phyloP scores from a whole-genome alignment of 2,797 vertebrate genomes.

The Hemitrygon akajei region DNA sequence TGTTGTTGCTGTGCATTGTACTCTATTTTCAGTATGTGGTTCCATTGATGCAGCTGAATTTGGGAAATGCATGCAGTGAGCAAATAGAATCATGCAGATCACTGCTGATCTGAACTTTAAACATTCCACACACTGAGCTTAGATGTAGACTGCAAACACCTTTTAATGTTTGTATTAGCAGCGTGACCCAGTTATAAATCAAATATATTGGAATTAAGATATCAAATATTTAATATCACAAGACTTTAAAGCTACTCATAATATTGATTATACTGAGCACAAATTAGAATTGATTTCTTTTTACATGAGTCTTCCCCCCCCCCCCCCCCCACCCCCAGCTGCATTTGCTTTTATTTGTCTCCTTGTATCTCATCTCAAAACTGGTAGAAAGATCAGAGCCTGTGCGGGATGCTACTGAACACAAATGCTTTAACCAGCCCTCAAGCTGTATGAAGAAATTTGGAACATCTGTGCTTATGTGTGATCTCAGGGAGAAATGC shows the following conservation, averaged over 20 bases:
- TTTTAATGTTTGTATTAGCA: not conserved
- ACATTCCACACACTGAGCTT: not conserved
- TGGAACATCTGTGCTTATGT: not conserved
- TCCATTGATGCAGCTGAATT: no score
- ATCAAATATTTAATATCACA: not conserved
- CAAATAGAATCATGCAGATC: no score
- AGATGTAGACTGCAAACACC: not conserved
- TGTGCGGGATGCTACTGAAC: not conserved
- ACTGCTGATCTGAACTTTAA: no score
- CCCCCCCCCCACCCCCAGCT: no score
- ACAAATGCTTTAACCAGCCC: not conserved
- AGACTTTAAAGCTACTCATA: not conserved
- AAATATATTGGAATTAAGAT: not conserved
- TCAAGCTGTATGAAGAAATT: not conserved
- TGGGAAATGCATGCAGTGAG: no score
- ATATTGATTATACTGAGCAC: not conserved
- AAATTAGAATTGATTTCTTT: constrained; percentile 8
- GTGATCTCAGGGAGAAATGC: not conserved
- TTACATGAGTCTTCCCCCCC: not conserved
- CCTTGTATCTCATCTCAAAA: not conserved
- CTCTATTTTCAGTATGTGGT: no score
- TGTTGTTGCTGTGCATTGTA: no score
- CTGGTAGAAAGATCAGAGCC: not conserved
- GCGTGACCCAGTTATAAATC: not conserved
- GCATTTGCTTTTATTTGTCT: not conserved